Percentiles rank a stretch among this genome's conserved stretches.
Conservation (phyloP, 2,113 vertebrate species). For the Butorides virescens region DNA sequence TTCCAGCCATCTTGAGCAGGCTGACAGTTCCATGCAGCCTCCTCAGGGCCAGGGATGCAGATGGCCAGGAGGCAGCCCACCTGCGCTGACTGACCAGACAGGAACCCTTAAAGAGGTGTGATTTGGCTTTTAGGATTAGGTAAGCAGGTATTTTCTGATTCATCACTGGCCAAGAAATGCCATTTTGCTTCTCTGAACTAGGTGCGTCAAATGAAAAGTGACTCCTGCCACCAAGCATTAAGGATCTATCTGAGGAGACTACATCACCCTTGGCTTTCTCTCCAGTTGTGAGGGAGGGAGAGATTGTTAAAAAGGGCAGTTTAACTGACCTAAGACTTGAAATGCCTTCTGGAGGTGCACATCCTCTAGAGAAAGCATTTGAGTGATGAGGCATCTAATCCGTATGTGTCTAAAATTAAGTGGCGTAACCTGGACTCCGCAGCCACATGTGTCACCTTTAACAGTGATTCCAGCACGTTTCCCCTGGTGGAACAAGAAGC, state of each 20-base stretch:
- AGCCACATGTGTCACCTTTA: background rate
- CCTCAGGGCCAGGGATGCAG: background rate
- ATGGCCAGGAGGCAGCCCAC: background rate
- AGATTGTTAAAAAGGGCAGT: conserved; percentile 42
- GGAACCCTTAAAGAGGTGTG: background rate
- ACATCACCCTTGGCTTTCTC: conserved; percentile 42
- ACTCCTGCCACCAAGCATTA: conserved; percentile 61
- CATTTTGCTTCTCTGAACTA: conserved; percentile 13
- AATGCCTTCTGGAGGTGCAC: conserved; percentile 47
- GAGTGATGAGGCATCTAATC: conserved; percentile 6
- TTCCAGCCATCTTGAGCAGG: background rate
- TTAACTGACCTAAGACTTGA: conserved; percentile 41
- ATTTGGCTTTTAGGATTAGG: conserved; percentile 25
- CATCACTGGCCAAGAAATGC: background rate
- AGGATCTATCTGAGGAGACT: conserved; percentile 8
- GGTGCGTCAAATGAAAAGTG: conserved; percentile 47
- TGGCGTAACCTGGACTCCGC: background rate
- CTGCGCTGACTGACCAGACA: background rate
- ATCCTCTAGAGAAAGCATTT: conserved; percentile 5
- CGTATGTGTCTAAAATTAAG: background rate
- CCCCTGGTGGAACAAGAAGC: background rate
- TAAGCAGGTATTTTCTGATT: conserved; percentile 9
- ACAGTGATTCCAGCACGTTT: background rate
- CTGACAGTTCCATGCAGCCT: background rate
- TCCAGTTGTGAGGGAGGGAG: background rate